Evolutionary conservation across 2,113 vertebrate genomes (phyloP).

Genomic region (Pungitius pungitius): DNA sequence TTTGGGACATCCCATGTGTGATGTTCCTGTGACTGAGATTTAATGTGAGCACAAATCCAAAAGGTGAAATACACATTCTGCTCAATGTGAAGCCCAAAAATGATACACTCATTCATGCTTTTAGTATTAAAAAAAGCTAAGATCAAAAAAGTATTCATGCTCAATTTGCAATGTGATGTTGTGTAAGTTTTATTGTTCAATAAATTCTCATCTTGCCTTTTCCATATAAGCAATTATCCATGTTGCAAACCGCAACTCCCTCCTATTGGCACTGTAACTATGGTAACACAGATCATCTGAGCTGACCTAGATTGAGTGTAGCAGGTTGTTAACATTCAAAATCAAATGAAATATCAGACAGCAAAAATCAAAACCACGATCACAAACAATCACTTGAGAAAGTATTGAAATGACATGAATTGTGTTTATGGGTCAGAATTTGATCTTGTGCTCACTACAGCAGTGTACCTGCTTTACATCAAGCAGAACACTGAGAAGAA

Average conservation of each 20-base stretch:
- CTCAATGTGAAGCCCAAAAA: neutral
- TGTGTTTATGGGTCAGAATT: neutral
- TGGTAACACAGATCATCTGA: conserved; percentile 57
- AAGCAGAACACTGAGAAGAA: neutral
- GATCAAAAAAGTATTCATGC: neutral
- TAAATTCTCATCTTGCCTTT: neutral
- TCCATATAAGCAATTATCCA: conserved; percentile 14
- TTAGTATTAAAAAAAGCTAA: neutral
- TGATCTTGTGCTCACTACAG: neutral
- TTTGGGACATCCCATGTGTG: too few relatives aligned
- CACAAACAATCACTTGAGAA: neutral
- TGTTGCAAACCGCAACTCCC: conserved; percentile 38
- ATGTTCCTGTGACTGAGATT: neutral
- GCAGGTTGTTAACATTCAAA: conserved; percentile 28
- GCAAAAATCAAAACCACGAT: neutral
- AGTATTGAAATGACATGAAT: neutral
- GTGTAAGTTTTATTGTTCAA: neutral
- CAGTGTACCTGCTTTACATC: neutral
- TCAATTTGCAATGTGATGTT: neutral
- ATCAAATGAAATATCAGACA: neutral
- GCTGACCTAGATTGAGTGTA: conserved; percentile 68
- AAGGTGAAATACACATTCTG: neutral
- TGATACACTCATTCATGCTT: neutral
- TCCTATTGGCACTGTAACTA: conserved; percentile 56
- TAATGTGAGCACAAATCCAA: neutral